Evolutionary conservation across 2,113 vertebrate species (phyloP).

Genomic region (Lepisosteus oculatus): DNA sequence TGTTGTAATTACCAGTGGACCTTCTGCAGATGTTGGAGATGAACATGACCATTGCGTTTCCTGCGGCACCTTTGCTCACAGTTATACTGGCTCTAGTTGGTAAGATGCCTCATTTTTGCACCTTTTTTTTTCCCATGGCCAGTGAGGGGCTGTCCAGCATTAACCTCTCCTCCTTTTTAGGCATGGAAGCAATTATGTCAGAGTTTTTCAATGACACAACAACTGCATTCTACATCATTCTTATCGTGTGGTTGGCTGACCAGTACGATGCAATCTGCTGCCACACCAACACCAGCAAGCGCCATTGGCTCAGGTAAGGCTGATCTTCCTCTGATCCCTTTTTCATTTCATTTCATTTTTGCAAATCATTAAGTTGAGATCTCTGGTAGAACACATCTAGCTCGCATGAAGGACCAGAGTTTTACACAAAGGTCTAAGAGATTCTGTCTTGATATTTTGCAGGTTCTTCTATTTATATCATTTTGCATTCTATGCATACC

Average conservation of each 20-base stretch:
- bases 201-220: slow-evolving; percentile 98
- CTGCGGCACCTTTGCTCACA: slow-evolving; percentile 91
- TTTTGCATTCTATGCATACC: slow-evolving; percentile 96
- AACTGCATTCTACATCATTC: slow-evolving; percentile 96
- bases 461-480: slow-evolving; percentile 98
- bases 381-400: too few species aligned
- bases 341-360: too few species aligned
- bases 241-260: slow-evolving; percentile 96
- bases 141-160: background rate
- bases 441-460: slow-evolving; percentile 18
- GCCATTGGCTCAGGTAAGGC: slow-evolving; percentile 89
- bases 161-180: slow-evolving; percentile 50
- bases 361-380: too few species aligned
- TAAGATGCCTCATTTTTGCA: slow-evolving; percentile 53
- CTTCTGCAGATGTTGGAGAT: slow-evolving; percentile 98
- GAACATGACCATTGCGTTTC: slow-evolving; percentile 98
- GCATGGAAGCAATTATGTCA: slow-evolving; percentile 98
- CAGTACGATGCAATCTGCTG: slow-evolving; percentile 97
- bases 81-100: slow-evolving; percentile 95
- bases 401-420: too few species aligned
- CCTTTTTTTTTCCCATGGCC: background rate
- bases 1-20: slow-evolving; percentile 73
- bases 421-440: too few species aligned
- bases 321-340: too few species aligned
- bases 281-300: slow-evolving; percentile 95